Evolutionary conservation across 2,113 vertebrate species (phyloP).

Genomic region (Rhabdornis inornatus): DNA sequence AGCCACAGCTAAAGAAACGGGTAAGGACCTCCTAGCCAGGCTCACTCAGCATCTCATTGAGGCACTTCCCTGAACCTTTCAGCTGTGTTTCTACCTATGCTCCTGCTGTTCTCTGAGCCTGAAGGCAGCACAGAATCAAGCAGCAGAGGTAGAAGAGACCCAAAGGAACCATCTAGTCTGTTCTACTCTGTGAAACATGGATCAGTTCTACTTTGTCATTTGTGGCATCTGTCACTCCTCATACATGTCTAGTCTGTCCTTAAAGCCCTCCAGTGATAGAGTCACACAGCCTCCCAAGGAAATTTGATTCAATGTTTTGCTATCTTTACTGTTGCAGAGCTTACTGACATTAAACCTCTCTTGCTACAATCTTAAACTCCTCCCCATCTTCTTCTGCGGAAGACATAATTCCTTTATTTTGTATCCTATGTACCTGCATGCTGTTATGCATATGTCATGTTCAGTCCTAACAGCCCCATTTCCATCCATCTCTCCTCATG

Average conservation of each 20-base stretch:
- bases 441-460: not conserved
- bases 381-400: not conserved
- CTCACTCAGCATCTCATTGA: not conserved
- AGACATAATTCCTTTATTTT: not conserved
- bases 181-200: not conserved
- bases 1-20: not conserved
- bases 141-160: not conserved
- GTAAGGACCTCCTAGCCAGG: not conserved
- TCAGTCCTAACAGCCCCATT: not conserved
- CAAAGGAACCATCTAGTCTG: not conserved
- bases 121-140: not conserved
- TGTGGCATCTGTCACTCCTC: slow-evolving; percentile 13
- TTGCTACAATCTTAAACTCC: not conserved
- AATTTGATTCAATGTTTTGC: not conserved
- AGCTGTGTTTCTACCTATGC: not conserved
- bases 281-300: not conserved
- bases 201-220: not conserved
- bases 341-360: not conserved
- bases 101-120: not conserved
- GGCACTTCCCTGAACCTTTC: not conserved
- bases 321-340: not conserved
- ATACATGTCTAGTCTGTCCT: not conserved
- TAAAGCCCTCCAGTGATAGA: not conserved
- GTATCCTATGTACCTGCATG: not conserved
- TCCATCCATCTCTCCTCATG: not conserved